phyloP scores from a whole-genome alignment of 2,888 invertebrate genomes.

The Ommatoiulus sabulosus region DNA sequence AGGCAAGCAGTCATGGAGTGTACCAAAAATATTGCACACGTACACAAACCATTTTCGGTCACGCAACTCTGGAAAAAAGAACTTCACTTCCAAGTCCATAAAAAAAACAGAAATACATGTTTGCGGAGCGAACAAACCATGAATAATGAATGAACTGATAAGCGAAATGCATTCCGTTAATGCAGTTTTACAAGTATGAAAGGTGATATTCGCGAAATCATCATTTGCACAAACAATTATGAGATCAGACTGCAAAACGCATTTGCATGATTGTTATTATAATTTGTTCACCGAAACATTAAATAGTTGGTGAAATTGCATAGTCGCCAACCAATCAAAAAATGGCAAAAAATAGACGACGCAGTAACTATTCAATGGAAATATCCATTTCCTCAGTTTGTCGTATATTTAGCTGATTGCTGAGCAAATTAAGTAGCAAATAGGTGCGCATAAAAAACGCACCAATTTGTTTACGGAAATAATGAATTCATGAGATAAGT shows the following conservation, averaged over 20 bases:
- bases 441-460: background rate
- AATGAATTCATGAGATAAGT: constrained; percentile 20
- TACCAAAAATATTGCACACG: background rate
- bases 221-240: constrained; percentile 23
- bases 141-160: constrained; percentile 41
- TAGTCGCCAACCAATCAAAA: background rate
- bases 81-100: background rate
- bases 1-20: background rate
- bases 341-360: background rate
- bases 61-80: background rate
- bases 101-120: background rate
- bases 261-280: constrained; percentile 45
- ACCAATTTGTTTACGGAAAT: background rate
- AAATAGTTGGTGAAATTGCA: background rate
- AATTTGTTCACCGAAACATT: background rate
- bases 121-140: background rate
- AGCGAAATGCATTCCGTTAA: constrained; percentile 31
- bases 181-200: background rate
- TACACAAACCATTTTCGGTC: no score
- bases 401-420: constrained; percentile 13
- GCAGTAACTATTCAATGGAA: background rate
- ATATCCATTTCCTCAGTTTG: background rate
- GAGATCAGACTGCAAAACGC: background rate
- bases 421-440: background rate
- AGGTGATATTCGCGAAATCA: background rate